Evolutionary conservation across 2,113 vertebrate species (phyloP).

Genomic region (Oryzias woworae): DNA sequence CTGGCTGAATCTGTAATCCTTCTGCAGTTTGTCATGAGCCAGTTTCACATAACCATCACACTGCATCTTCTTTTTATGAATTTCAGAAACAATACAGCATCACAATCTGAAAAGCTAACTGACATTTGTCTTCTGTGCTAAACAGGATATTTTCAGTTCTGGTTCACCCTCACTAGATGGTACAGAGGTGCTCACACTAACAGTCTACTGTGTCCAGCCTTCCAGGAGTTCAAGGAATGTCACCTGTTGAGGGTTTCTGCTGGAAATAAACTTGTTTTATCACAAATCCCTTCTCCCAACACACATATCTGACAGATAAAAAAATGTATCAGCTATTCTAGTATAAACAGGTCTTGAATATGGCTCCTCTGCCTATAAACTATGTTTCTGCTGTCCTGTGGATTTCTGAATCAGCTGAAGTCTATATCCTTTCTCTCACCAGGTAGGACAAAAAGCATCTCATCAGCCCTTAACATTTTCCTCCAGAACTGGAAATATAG

Average conservation of each 20-base stretch:
- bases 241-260: slow-evolving; percentile 5
- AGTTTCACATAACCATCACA: too few relatives aligned
- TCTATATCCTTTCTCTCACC: slow-evolving; percentile 18
- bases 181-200: slow-evolving; percentile 18
- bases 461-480: not conserved
- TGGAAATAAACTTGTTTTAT: slow-evolving; percentile 6
- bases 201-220: slow-evolving; percentile 32
- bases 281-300: not conserved
- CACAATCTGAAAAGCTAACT: too few relatives aligned
- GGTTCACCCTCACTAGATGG: too few relatives aligned
- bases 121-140: too few relatives aligned
- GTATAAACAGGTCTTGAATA: too few relatives aligned
- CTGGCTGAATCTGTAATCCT: slow-evolving; percentile 23
- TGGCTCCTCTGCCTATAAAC: too few relatives aligned
- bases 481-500: slow-evolving; percentile 6
- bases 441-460: not conserved
- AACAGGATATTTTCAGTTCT: too few relatives aligned
- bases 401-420: not conserved
- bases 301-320: not conserved
- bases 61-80: too few relatives aligned
- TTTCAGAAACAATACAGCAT: too few relatives aligned
- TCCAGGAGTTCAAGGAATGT: slow-evolving; percentile 37
- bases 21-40: too few relatives aligned
- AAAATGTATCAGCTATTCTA: not conserved
- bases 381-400: not conserved